Conservation (phyloP, 2,888 invertebrate species). For the Physocephala rufipes region DNA sequence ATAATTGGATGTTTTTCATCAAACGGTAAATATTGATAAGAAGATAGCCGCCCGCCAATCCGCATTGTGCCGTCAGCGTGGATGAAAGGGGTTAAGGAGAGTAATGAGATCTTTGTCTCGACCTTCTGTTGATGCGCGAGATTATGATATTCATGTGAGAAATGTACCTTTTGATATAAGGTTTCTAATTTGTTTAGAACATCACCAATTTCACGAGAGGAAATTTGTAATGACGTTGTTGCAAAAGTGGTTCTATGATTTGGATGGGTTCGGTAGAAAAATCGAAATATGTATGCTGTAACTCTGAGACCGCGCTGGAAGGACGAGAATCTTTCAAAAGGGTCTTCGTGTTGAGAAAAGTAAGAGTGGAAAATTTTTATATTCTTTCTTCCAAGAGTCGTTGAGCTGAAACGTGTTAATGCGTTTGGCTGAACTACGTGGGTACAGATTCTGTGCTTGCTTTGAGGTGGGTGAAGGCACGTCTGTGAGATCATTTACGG, state of each 20-base stretch:
- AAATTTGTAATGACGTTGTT: neutral
- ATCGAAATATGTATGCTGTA: slow-evolving; percentile 31
- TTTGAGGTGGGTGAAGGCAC: too few relatives aligned
- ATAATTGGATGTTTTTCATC: slow-evolving; percentile 31
- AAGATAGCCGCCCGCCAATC: slow-evolving; percentile 30
- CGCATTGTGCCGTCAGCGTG: slow-evolving; percentile 27
- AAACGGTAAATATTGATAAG: slow-evolving; percentile 16
- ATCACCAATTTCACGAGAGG: neutral
- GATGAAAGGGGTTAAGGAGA: slow-evolving; percentile 35
- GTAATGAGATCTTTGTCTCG: slow-evolving; percentile 22
- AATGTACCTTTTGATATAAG: slow-evolving; percentile 3
- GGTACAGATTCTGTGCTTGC: too few relatives aligned
- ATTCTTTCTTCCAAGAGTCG: too few relatives aligned
- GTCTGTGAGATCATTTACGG: too few relatives aligned
- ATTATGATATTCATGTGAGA: slow-evolving; percentile 22
- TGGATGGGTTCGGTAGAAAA: neutral
- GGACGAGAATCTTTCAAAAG: slow-evolving; percentile 31
- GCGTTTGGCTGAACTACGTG: neutral
- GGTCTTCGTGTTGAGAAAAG: slow-evolving; percentile 13
- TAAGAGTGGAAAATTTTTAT: too few relatives aligned
- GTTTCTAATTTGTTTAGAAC: neutral
- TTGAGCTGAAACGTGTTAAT: neutral
- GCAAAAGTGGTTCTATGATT: too few relatives aligned
- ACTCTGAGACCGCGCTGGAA: slow-evolving; percentile 33
- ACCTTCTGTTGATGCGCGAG: slow-evolving; percentile 23